Conservation (phyloP, 2,888 invertebrate genomes). For the Drosophila paranaensis region DNA sequence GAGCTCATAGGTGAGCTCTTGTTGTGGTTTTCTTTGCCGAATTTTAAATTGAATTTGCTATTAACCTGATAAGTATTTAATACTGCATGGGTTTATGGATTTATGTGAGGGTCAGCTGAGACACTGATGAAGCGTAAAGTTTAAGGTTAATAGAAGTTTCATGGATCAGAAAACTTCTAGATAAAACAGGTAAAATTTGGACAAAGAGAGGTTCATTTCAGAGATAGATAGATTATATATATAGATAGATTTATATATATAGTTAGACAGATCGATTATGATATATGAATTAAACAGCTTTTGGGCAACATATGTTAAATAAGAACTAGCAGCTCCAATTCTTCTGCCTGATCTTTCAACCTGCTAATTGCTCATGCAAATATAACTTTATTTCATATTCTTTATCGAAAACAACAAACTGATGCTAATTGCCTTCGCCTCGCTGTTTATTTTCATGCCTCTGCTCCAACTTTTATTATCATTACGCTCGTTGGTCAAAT, state of each 20-base stretch:
- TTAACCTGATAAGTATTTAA: conserved; percentile 19
- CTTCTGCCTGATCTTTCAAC: too few species aligned
- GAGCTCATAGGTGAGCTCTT: conserved; percentile 20
- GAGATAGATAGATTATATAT: too few species aligned
- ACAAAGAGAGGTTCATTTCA: too few species aligned
- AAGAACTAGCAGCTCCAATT: too few species aligned
- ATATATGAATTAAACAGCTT: too few species aligned
- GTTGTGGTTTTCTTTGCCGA: conserved; percentile 5
- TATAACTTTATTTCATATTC: background rate
- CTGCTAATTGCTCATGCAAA: background rate
- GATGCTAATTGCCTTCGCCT: conserved; percentile 11
- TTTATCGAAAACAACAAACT: background rate
- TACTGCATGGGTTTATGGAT: background rate
- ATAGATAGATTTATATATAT: too few species aligned
- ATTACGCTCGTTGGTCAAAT: conserved; percentile 11
- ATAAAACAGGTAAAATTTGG: too few species aligned
- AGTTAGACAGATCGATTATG: too few species aligned
- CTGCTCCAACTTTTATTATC: conserved; percentile 2
- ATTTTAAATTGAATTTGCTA: conserved; percentile 4
- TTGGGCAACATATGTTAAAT: too few species aligned
- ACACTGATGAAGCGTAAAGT: background rate
- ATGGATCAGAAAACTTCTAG: background rate
- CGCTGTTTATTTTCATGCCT: background rate
- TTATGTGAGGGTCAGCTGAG: conserved; percentile 8
- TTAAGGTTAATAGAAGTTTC: background rate